Evolutionary conservation across 2,888 invertebrate genomes (phyloP).

Genomic region (Drosophila siamana): DNA sequence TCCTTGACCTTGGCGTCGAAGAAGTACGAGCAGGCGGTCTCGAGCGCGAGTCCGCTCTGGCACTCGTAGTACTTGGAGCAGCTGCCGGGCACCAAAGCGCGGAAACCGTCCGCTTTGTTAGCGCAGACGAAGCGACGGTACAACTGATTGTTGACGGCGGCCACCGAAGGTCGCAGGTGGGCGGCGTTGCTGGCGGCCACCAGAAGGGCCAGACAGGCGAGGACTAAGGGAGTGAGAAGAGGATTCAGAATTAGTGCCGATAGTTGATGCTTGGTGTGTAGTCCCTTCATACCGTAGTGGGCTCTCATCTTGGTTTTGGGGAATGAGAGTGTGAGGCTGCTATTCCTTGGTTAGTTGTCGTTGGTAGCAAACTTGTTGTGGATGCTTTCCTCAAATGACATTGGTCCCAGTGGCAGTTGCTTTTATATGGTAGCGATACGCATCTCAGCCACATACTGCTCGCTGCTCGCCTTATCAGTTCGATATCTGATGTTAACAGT

Average conservation of each 20-base stretch:
- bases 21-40: slow-evolving; percentile 69
- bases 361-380: slow-evolving; percentile 32
- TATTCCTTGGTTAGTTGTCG: slow-evolving; percentile 31
- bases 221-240: slow-evolving; percentile 28
- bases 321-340: slow-evolving; percentile 30
- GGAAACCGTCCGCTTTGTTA: slow-evolving; percentile 74
- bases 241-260: slow-evolving; percentile 19
- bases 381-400: slow-evolving; percentile 57
- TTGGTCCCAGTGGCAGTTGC: slow-evolving; percentile 28
- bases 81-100: slow-evolving; percentile 81
- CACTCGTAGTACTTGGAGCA: slow-evolving; percentile 82
- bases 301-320: slow-evolving; percentile 51
- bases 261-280: background rate
- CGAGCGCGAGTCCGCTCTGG: slow-evolving; percentile 57
- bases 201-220: slow-evolving; percentile 53
- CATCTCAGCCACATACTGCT: slow-evolving; percentile 9
- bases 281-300: slow-evolving; percentile 49
- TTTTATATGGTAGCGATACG: slow-evolving; percentile 60
- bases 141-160: slow-evolving; percentile 63
- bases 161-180: slow-evolving; percentile 46
- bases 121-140: slow-evolving; percentile 78
- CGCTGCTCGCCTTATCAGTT: slow-evolving; percentile 18
- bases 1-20: slow-evolving; percentile 63
- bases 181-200: slow-evolving; percentile 59
- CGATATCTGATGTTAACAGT: slow-evolving; percentile 21